Base-by-base conservation (phyloP, 2,797 vertebrate genomes). In the Eleutherodactylus coqui region DNA sequence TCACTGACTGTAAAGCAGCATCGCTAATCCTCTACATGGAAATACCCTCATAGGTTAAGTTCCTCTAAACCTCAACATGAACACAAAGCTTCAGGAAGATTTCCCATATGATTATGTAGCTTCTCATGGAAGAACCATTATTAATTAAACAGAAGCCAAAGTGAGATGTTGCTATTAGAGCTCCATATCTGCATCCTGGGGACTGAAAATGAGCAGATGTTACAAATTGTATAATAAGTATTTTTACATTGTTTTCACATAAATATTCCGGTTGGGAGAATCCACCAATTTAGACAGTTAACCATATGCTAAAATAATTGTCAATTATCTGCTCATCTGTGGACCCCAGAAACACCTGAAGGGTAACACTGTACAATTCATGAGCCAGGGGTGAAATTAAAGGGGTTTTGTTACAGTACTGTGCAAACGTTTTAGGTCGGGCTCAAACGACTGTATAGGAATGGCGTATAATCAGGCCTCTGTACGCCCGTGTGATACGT, bases 211-310 rank as follows among this genome's bases (percentile, higher is more conserved):
- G 77, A 75, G 69, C 81, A 73, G 81, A 83, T 83, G 67, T 53
- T 82, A 51, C 64, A 53, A 55, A 72, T 27, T 29, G n/a, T 73
- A 43, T 72, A 34, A 9, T 82, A 55, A 9, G 38, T 55, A 73
- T 83, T 60, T 73, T 29, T 58, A 55, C 29, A 41, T 34, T 27
- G 11, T 49, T 27, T 73, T 38, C 49, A 58, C 19, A 41, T 83
- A 58, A 58, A 58, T 58, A 70, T 83, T 83, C 69, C 36, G 1
- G 16, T 32, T 75, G 81, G 81, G 81, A 73, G n/a, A 58, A 29
- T 83, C 69, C 17, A 58, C 69, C 80, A 82, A 82, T 82, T 82
- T 73, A 82, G n/a, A 82, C 19, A 8, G 29, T 79, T 62, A 45
- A 34, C 38, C 78, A 79, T 73, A 82, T 82, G 80, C 21, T 58